Evolutionary conservation across 2,797 vertebrate species (phyloP), one percentile per base, ranked within the genome.

Genomic region (Takifugu rubripes): DNA sequence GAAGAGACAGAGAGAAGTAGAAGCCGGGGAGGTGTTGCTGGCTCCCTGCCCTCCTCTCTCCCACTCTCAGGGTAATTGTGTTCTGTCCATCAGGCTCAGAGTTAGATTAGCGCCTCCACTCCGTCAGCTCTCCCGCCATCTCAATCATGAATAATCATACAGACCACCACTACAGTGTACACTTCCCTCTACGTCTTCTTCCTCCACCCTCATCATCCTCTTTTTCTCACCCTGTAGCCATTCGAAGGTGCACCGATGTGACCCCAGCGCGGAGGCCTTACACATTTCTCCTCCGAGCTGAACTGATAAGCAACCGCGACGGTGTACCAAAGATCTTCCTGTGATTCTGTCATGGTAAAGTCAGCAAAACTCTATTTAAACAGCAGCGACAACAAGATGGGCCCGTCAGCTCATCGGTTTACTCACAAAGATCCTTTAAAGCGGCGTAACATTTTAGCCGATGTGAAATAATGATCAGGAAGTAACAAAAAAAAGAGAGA

Each of bases 1-100:
- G 56, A 62, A 63, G 70, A 61, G 40, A 52, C 47, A 64, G 31
- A 55, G 31, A 46, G 16, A 45, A 2, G 25, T 6, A 60, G n/a
- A 61, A 48, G 43, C 45, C 5, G n/a, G 6, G 16, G 10, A 14
- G 27, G 17, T 44, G 17, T 6, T 52, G 31, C 54, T 55, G 47
- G 27, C 61, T 68, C 46, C 44, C 50, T 43, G 1, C 33, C 50
- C 49, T 24, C 54, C 43, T 59, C 46, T 61, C 70, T 56, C 74
- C 63, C 56, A 60, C 75, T 72, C 72, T 71, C 65, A 43, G 65
- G 61, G 74, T 84, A 84, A 85, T 83, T 85, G 82, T 70, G 65
- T 82, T 80, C 85, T 61, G 84, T 87, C 85, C 83, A 80, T 86
- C 84, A 87, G 83, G 81, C 81, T 85, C 77, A 79, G 66, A 70